These are phyloP conservation scores for Drosophila ezoana DNA, from an alignment of 2,888 invertebrate species.

Conservation along the genomic window DNA sequence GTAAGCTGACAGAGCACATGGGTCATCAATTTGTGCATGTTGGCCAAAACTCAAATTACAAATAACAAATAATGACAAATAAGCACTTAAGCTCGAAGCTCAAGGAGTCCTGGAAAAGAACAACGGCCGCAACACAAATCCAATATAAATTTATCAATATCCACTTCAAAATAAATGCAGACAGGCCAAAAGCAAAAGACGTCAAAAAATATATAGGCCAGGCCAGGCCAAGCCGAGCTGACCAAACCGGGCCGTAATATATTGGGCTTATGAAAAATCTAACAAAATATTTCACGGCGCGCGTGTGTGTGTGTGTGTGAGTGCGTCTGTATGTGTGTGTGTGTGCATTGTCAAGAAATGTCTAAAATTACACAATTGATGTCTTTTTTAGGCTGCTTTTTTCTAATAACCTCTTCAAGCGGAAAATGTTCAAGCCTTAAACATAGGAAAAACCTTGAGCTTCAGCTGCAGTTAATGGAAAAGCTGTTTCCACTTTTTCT, in stretches of 20 bases:
- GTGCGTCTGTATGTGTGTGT: conserved; percentile 17
- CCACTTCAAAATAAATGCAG: conserved; percentile 65
- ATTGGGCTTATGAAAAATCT: conserved; percentile 53
- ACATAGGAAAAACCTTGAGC: conserved; percentile 23
- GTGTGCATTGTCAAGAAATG: conserved; percentile 39
- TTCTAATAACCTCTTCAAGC: conserved; percentile 51
- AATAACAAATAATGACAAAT: conserved; percentile 66
- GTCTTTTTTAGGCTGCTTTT: conserved; percentile 50
- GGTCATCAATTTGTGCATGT: conserved; percentile 67
- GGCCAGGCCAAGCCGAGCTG: conserved; percentile 11
- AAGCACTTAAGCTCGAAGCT: conserved; percentile 66
- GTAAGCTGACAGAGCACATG: conserved; percentile 68
- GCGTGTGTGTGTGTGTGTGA: conserved; percentile 16
- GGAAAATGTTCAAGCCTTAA: conserved; percentile 52
- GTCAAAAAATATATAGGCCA: conserved; percentile 31
- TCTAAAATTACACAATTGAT: conserved; percentile 74
- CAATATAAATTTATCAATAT: conserved; percentile 77
- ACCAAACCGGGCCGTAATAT: conserved; percentile 4
- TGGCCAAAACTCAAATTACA: conserved; percentile 47
- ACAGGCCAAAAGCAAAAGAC: conserved; percentile 21
- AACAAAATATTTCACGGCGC: conserved; percentile 52
- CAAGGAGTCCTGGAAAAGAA: conserved; percentile 35
- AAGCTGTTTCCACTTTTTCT: conserved; percentile 21
- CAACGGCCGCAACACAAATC: conserved; percentile 58
- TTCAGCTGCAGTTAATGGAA: not conserved